Evolutionary conservation across 2,113 vertebrate genomes (phyloP), one percentile per base, ranked within the genome.

Genomic region (Pyrgilauda ruficollis): DNA sequence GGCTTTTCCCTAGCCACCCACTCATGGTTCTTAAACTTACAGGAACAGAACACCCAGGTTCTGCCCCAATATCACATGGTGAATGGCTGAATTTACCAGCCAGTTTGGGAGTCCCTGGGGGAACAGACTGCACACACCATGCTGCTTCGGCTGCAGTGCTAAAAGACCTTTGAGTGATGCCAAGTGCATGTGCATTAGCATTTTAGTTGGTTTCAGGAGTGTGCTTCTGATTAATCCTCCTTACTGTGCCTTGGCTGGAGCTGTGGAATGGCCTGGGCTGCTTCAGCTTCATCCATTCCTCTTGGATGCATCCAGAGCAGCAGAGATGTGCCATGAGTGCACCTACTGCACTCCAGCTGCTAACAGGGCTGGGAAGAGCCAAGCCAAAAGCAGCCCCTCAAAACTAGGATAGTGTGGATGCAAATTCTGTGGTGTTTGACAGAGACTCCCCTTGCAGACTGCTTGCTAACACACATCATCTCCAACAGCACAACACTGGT

Each of bases 151-250:
- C 70, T 0, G 0, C 44, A 67, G 52, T 0, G 0, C 58, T 90
- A 3, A 21, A 49, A 93, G 92, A 92, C 83, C 68, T 93, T 59
- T 90, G 68, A 80, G 39, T 24, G 50, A 80, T 88, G 79, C 90
- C 88, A 97, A 88, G 63, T 66, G 46, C 12, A 28, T 3, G 77
- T 2, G n/a, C 59, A 90, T 95, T 73, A 86, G 76, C 92, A 94
- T 93, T 95, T 95, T 16, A 76, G 74, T 49, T 66, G 55, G 53
- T 92, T 95, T 94, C 21, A 31, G 67, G 63, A 92, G 72, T 17
- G 30, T 70, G 59, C 79, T 94, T 95, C 76, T 77, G 79, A 90
- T 86, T 95, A 95, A 93, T 92, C 79, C 88, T 85, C 13, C 78
- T 92, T 20, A 59, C 88, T 88, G 67, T 74, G 85, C 79, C 84